Conservation (phyloP, 2,888 invertebrate species). For the Anoplius nigerrimus region DNA sequence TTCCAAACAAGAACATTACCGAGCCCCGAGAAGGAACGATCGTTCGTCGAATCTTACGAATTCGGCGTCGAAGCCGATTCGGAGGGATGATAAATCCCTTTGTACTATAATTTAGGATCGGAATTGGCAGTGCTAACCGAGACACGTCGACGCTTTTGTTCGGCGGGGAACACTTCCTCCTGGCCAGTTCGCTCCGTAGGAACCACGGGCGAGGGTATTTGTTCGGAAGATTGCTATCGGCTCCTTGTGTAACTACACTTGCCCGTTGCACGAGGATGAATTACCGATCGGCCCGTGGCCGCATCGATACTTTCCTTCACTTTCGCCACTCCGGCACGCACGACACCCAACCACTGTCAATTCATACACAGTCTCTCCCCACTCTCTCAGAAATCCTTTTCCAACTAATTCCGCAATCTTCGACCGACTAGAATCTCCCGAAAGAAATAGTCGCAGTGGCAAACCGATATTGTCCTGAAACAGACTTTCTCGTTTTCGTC, state of each 20-base stretch:
- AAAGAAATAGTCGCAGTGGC: too few relatives aligned
- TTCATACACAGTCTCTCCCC: too few relatives aligned
- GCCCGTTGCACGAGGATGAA: slow-evolving; percentile 47
- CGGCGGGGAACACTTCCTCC: slow-evolving; percentile 24
- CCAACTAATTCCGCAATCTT: too few relatives aligned
- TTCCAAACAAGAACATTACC: background rate
- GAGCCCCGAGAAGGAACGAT: slow-evolving; percentile 14
- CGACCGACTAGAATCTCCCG: too few relatives aligned
- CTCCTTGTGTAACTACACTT: slow-evolving; percentile 50
- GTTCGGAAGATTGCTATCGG: slow-evolving; percentile 60
- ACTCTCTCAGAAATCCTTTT: too few relatives aligned
- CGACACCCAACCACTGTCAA: background rate
- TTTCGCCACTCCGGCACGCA: slow-evolving; percentile 22
- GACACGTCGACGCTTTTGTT: slow-evolving; percentile 59
- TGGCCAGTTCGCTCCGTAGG: too few relatives aligned
- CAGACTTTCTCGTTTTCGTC: too few relatives aligned
- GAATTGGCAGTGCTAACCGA: slow-evolving; percentile 29
- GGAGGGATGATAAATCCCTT: too few relatives aligned
- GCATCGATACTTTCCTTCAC: slow-evolving; percentile 41
- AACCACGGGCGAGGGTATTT: slow-evolving; percentile 48
- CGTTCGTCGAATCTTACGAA: slow-evolving; percentile 14
- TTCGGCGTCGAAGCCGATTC: slow-evolving; percentile 12
- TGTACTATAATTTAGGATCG: too few relatives aligned
- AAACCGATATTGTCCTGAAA: too few relatives aligned
- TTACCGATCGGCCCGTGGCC: slow-evolving; percentile 52